A percentile compares a stretch with the other conserved stretches of the same genome.
phyloP scores from a whole-genome alignment of 2,888 invertebrate species.

The Esperia sulphurella region DNA sequence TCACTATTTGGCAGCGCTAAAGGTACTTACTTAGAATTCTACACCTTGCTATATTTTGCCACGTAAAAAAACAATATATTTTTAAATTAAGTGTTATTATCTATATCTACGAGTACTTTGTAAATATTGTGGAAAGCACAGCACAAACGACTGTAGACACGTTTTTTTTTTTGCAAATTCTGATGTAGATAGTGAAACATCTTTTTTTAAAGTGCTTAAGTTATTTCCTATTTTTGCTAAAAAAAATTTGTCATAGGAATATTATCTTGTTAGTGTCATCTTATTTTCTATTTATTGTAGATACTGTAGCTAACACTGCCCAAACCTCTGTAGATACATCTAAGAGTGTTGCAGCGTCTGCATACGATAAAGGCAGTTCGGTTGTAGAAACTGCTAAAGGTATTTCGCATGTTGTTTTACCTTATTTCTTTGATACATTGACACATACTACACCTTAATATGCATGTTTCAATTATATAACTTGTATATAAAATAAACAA shows the following conservation, averaged over 20 bases:
- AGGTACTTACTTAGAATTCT: conserved; percentile 21
- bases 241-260: too few species aligned
- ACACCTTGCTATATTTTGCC: too few species aligned
- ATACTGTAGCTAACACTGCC: background rate
- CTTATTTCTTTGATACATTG: background rate
- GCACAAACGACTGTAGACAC: conserved; percentile 17
- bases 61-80: too few species aligned
- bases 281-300: background rate
- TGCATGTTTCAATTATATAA: background rate
- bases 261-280: too few species aligned
- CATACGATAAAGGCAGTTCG: conserved; percentile 42
- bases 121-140: conserved; percentile 18
- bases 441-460: background rate
- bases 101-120: background rate
- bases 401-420: conserved; percentile 9
- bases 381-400: conserved; percentile 36
- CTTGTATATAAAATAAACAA: too few species aligned
- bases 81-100: too few species aligned
- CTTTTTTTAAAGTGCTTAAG: conserved; percentile 5
- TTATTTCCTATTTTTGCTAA: background rate
- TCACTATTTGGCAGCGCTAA: conserved; percentile 31
- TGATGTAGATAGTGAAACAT: conserved; percentile 15
- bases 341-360: conserved; percentile 52
- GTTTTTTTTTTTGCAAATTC: conserved; percentile 10
- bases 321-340: background rate